Evolutionary conservation across 2,888 invertebrate genomes (phyloP), one percentile per base, ranked within the genome.

Genomic region (Brachyopa scutellaris): DNA sequence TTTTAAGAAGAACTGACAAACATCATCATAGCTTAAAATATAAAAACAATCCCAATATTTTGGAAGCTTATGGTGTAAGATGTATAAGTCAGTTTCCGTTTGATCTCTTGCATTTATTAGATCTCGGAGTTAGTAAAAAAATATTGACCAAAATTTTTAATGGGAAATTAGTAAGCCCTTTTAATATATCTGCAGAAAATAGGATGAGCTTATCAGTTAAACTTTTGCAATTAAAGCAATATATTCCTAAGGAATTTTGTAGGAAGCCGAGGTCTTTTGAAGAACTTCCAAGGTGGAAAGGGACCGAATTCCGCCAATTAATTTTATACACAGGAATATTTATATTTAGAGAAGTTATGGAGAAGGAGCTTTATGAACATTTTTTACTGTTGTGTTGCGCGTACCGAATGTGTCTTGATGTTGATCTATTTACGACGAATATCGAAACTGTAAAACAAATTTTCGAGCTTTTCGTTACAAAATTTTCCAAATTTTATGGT

Each of bases 281-380:
- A 2, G 66, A 83, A 61, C 21, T 64, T 45, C 38, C 66, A 26
- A 51, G 70, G n/a, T 76, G 69, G 51, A 82, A 82, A 61, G 64
- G 64, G 2, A 55, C 64, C 2, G 66, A 76, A 21, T 57, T 74
- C 31, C 64, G 33, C 26, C 57, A 57, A 49, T 36, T 66, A 21
- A 38, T 76, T 45, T 31, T 70, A 9, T 76, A 76, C 42, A 67
- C 66, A n/a, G 45, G 61, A 8, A 61, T 73, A 33, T 21, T 69
- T 26, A 13, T 67, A 23, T 57, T 67, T 13, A 73, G 64, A 38
- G 53, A 59, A 29, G n/a, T 61, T 9, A 23, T 67, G 15, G 33
- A 45, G n/a, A 47, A 45, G n/a, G 73, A 73, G 15, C 29, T 67
- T 11, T 73, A 73, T 33, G 47, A 69, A 21, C 66, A 67, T n/a